These are phyloP conservation scores for Pherbina coryleti DNA, from an alignment of 2,888 invertebrate species.

Conservation along the genomic window DNA sequence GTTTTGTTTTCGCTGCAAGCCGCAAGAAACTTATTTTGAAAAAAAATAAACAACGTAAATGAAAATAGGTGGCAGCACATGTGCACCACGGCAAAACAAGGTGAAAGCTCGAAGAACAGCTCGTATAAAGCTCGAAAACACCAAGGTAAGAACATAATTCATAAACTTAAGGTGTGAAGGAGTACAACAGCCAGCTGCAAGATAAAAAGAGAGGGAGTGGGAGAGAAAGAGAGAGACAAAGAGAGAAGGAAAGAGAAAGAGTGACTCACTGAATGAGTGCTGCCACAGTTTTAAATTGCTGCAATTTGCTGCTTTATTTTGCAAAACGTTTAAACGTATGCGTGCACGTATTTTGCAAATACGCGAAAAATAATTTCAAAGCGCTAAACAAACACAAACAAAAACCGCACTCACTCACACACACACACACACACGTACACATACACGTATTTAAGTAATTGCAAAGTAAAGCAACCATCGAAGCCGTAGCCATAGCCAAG, in stretches of 20 bases:
- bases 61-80: slow-evolving; percentile 30
- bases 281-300: slow-evolving; percentile 27
- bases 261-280: background rate
- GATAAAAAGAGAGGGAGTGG: background rate
- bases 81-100: slow-evolving; percentile 9
- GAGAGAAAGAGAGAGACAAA: background rate
- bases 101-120: background rate
- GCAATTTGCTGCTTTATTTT: background rate
- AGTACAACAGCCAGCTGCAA: background rate
- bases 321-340: background rate
- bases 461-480: background rate
- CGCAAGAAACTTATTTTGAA: slow-evolving; percentile 14
- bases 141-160: background rate
- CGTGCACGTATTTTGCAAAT: slow-evolving; percentile 5
- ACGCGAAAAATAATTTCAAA: background rate
- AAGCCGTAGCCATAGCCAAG: background rate
- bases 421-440: background rate
- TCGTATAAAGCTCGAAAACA: background rate
- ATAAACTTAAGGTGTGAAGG: background rate
- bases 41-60: background rate
- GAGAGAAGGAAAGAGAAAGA: background rate
- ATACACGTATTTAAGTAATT: background rate
- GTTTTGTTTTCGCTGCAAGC: slow-evolving; percentile 7
- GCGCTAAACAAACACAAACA: background rate
- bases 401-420: background rate